Percentiles rank a stretch among this genome's conserved stretches.
Conservation (phyloP, 1,140 invertebrate species). For the Magallana gigas region DNA sequence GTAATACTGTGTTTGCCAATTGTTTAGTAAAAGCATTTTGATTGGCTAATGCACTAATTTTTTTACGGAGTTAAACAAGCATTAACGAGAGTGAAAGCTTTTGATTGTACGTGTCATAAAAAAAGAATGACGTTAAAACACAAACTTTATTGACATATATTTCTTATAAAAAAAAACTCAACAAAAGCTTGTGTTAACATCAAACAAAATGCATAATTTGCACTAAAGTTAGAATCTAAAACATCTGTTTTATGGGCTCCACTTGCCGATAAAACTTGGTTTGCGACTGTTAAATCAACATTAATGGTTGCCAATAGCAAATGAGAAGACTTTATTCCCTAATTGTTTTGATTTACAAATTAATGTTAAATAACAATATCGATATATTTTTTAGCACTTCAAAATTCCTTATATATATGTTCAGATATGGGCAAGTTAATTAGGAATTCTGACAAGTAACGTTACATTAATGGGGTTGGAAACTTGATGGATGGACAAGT, state of each 20-base stretch:
- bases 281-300: not conserved
- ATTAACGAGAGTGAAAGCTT: no score
- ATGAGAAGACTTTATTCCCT: conserved; percentile 4
- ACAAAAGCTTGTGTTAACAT: no score
- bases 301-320: not conserved
- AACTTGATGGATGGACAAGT: conserved; percentile 6
- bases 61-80: no score
- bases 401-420: conserved; percentile 9
- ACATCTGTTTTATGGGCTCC: no score
- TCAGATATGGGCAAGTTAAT: not conserved
- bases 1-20: no score
- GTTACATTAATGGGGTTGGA: not conserved
- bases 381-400: not conserved
- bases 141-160: no score
- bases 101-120: no score
- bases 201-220: not conserved
- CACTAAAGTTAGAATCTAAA: not conserved
- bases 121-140: no score
- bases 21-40: no score
- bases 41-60: no score
- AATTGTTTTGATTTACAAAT: not conserved
- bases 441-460: not conserved
- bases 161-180: no score
- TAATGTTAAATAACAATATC: not conserved
- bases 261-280: not conserved